Evolutionary conservation across 2,113 vertebrate genomes (phyloP), one percentile per base, ranked within the genome.

Genomic region (Lagopus leucura): DNA sequence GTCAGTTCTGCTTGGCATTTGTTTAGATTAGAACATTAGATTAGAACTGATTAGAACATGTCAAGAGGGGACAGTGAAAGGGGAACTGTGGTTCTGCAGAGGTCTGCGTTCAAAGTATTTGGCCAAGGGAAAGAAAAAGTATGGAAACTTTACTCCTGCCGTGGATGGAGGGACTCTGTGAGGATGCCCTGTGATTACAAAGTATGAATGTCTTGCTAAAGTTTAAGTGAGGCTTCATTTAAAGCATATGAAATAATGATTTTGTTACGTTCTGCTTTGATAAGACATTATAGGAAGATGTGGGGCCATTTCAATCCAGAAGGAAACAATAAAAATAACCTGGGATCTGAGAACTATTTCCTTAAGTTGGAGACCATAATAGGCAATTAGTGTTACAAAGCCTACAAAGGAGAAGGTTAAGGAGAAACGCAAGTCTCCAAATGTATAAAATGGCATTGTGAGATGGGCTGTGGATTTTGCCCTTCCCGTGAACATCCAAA

Each of bases 221-320:
- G 8, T 74, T 54, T 66, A 87, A 89, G 50, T 21, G 50, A n/a
- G 67, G 11, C 34, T 92, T 80, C 77, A n/a, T 54, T 9, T 65
- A 40, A 70, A 70, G 36, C 28, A 32, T 55, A 16, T 28, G 27
- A n/a, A 60, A 6, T 73, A 28, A 38, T 76, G 50, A 6, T 47
- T 76, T 90, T 73, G 8, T 83, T 92, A n/a, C 54, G 2, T 40
- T 84, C 47, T 50, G 32, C 34, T 93, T 64, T 91, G 74, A n/a
- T 87, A 71, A 42, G 34, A 38, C 4, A 2, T 15, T 67, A 9
- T 69, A 70, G 55, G 70, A 76, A 63, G 4, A 36, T 17, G 13
- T 28, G 25, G 36, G 58, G 18, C 2, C 15, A 14, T 82, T 89
- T 87, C 19, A 24, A 1, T 36, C 15, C 10, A 25, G 42, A 71